Base-by-base conservation (phyloP, 1,140 invertebrate genomes). In the Goniozus legneri region DNA sequence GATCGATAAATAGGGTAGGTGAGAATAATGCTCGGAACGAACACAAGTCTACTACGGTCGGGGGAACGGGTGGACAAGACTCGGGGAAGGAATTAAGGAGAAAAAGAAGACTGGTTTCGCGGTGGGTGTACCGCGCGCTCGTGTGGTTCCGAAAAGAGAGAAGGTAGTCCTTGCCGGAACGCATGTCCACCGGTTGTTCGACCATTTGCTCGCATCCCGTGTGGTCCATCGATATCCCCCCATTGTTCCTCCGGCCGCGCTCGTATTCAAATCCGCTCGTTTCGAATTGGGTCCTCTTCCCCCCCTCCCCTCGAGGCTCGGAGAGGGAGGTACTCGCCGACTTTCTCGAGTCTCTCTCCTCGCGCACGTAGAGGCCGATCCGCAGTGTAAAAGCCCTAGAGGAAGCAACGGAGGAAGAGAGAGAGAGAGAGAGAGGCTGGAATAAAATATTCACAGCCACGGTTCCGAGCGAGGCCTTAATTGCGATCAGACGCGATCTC, bases 141-240 rank as follows among this genome's bases (percentile, higher is more conserved):
- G 44, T n/a, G n/a, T n/a, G n/a, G n/a, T n/a, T n/a, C n/a, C n/a
- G n/a, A n/a, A n/a, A n/a, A 20, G 44, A 52, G 46, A 58, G n/a
- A 52, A 58, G 52, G 48, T 49, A 52, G 40, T 21, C 41, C 44
- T 51, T 51, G 65, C 64, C 56, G 70, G 65, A 72, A 75, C 73
- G 69, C 72, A 76, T 76, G 73, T 75, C 71, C 64, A 59, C 56
- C 65, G 69, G 69, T 76, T 76, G 72, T 76, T 75, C 64, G 65
- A 73, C 73, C 71, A 76, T 76, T 76, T 76, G 72, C 73, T 75
- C 65, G 69, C 71, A 67, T 69, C 69, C 71, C 73, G 73, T 76
- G 73, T 76, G 73, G 73, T 75, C 73, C 71, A 62, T 67, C 70
- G 71, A 74, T 74, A 66, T 71, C 56, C 62, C n/a, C n/a, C 69